A percentile compares a stretch with the other conserved stretches of the same genome.
These are phyloP conservation scores for Drosophila lowei DNA, from an alignment of 1,140 invertebrate species.

Conservation along the genomic window DNA sequence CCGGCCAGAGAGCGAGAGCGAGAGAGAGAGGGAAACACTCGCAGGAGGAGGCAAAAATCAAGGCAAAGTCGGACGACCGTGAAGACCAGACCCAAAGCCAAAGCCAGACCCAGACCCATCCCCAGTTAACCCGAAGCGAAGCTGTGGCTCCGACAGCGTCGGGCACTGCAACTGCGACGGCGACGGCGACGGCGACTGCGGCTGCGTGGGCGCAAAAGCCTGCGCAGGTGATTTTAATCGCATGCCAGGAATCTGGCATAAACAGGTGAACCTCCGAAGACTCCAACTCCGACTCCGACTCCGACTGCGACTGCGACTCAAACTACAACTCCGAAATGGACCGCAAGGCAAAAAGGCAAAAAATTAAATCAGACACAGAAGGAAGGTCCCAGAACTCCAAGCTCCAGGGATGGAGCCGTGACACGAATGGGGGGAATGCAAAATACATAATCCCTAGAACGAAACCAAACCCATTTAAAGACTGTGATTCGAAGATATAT, in stretches of 20 bases:
- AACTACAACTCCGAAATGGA: slow-evolving; percentile 45
- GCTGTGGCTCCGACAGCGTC: not conserved
- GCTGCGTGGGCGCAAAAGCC: slow-evolving; percentile 78
- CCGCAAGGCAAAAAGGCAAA: slow-evolving; percentile 50
- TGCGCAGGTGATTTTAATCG: slow-evolving; percentile 83
- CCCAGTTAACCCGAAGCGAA: slow-evolving; percentile 49
- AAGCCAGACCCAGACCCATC: slow-evolving; percentile 28
- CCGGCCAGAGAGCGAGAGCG: slow-evolving; percentile 14
- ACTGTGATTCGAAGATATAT: too few relatives aligned
- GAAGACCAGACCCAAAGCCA: slow-evolving; percentile 48
- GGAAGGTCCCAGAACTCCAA: slow-evolving; percentile 16
- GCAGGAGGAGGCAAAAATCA: slow-evolving; percentile 41
- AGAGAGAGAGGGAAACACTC: not conserved
- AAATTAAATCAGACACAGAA: slow-evolving; percentile 74
- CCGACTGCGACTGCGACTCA: slow-evolving; percentile 17
- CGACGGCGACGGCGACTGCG: slow-evolving; percentile 15
- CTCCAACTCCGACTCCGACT: slow-evolving; percentile 35
- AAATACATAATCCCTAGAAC: too few relatives aligned
- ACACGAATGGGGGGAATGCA: too few relatives aligned
- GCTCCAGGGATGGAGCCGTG: slow-evolving; percentile 23
- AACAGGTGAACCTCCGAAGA: slow-evolving; percentile 76
- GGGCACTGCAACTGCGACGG: not conserved
- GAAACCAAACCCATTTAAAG: too few relatives aligned
- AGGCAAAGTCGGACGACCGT: slow-evolving; percentile 43
- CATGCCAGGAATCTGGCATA: slow-evolving; percentile 82